Evolutionary conservation across 2,113 vertebrate genomes (phyloP), one percentile per base, ranked within the genome.

Genomic region (Micromys minutus): DNA sequence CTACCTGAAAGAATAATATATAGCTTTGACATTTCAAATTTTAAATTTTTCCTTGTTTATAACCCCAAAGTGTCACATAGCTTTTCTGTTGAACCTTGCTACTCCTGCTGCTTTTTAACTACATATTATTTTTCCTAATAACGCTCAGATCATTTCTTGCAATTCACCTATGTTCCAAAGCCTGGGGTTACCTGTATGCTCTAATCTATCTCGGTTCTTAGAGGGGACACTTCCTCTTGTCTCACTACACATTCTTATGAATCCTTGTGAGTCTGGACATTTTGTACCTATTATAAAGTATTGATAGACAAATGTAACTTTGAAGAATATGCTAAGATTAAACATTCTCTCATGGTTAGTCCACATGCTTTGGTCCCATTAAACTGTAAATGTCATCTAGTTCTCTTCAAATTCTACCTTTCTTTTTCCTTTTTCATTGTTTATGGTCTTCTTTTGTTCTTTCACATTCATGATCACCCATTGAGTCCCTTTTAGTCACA

Each of bases 381-480:
- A 67, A 85, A 89, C 57, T 95, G 47, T 93, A 93, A 50, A 71
- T 3, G 3, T 50, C 17, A 75, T 87, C 59, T 87, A 83, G 42
- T 91, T 87, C 94, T 22, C 29, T 81, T 79, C 9, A 86, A 90
- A 92, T n/a, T 90, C 80, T 81, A 5, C 57, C 7, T 3, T 74
- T 13, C 7, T 80, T 12, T 24, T 22, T 9, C n/a, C 47, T 94
- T 85, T 81, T 0, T 22, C 31, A 5, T 22, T 5, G 5, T 1
- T 91, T 50, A 15, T 29, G 2, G n/a, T 42, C 34, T 6, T 39
- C 85, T 36, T 93, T 91, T 96, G 65, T 92, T 94, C 50, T 96
- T 93, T 4, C 39, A 75, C 69, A 86, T 94, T 91, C 61, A 72
- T n/a, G 71, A 34, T 67, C 12, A 84, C 74, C 69, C 94, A 63